phyloP scores from a whole-genome alignment of 1,140 invertebrate genomes.

The Drosophila malerkotliana region DNA sequence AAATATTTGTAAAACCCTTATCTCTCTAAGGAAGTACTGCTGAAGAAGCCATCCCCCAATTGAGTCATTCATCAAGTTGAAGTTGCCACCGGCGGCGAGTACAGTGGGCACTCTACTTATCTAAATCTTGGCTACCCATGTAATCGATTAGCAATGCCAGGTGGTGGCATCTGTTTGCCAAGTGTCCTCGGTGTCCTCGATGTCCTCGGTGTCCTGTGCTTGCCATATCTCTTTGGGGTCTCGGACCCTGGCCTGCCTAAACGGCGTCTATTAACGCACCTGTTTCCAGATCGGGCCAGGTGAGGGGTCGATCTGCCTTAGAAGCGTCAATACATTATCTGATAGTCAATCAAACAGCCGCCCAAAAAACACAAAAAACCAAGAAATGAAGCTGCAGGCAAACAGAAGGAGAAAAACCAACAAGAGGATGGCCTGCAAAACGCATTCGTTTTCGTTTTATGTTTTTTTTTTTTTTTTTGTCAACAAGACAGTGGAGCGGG shows the following conservation, averaged over 20 bases:
- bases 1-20: background rate
- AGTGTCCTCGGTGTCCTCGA: background rate
- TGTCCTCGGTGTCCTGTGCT: background rate
- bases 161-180: slow-evolving; percentile 41
- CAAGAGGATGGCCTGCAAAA: slow-evolving; percentile 29
- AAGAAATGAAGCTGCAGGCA: slow-evolving; percentile 15
- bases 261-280: slow-evolving; percentile 62
- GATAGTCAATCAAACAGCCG: slow-evolving; percentile 66
- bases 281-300: slow-evolving; percentile 17
- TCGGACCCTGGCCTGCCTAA: slow-evolving; percentile 1
- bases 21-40: too few species aligned
- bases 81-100: slow-evolving; percentile 1
- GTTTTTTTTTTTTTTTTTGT: slow-evolving; percentile 25
- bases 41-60: background rate
- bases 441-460: slow-evolving; percentile 2
- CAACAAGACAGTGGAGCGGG: slow-evolving; percentile 60
- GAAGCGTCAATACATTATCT: slow-evolving; percentile 65
- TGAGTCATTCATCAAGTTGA: slow-evolving; percentile 5
- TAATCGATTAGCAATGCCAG: slow-evolving; percentile 43
- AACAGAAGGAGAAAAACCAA: slow-evolving; percentile 32
- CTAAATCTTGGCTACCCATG: slow-evolving; percentile 42
- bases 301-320: slow-evolving; percentile 41
- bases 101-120: slow-evolving; percentile 22
- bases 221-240: background rate
- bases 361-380: slow-evolving; percentile 6